A percentile compares a stretch with the other conserved stretches of the same genome.
Evolutionary conservation across 37 sponge, comb jelly and placozoan species (phyloP).

Genomic region (Crambe crambe): DNA sequence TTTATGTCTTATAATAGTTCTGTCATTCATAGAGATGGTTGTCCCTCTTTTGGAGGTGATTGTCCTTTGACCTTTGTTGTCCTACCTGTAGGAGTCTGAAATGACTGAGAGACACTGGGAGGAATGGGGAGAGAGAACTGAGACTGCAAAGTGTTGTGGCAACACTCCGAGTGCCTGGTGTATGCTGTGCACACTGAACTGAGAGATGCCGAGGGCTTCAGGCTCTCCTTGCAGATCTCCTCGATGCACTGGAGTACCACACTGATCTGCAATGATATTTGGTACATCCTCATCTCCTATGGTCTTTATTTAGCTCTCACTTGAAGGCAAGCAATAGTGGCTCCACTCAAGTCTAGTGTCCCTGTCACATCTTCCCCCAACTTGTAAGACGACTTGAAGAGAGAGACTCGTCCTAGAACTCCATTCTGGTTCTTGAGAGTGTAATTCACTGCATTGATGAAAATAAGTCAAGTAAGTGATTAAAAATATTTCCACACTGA

Average conservation of each 20-base stretch:
- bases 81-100: slow-evolving; percentile 45
- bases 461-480: background rate
- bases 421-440: slow-evolving; percentile 67
- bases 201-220: slow-evolving; percentile 16
- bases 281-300: background rate
- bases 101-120: slow-evolving; percentile 54
- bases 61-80: no score
- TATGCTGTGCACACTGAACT: slow-evolving; percentile 26
- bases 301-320: slow-evolving; percentile 5
- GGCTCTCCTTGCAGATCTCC: slow-evolving; percentile 36
- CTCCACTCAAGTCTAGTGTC: slow-evolving; percentile 62
- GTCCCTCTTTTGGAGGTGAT: no score
- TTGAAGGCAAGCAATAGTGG: slow-evolving; percentile 69
- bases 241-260: slow-evolving; percentile 56
- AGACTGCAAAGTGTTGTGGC: slow-evolving; percentile 55
- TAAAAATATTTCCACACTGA: background rate
- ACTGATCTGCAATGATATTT: slow-evolving; percentile 29
- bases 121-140: slow-evolving; percentile 76
- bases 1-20: no score
- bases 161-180: slow-evolving; percentile 58
- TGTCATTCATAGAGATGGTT: no score
- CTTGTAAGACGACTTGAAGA: slow-evolving; percentile 72
- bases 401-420: slow-evolving; percentile 51
- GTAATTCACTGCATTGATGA: slow-evolving; percentile 54
- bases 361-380: slow-evolving; percentile 82